Percentiles rank a stretch among this genome's conserved stretches.
phyloP scores from a whole-genome alignment of 2,797 vertebrate species.

The Gymnodraco acuticeps region DNA sequence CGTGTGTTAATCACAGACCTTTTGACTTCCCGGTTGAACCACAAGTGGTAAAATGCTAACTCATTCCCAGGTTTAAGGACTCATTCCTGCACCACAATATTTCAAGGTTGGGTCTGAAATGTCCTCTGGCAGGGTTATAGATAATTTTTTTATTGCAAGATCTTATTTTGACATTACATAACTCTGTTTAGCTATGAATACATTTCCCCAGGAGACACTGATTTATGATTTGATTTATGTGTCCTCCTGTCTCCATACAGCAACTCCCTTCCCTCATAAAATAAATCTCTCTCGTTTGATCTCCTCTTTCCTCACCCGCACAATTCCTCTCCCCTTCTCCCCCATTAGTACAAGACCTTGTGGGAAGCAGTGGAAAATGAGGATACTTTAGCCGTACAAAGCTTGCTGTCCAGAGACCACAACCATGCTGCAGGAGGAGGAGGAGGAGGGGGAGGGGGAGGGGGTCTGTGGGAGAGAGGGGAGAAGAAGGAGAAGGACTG shows the following conservation, averaged over 20 bases:
- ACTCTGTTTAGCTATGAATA: conserved; percentile 32
- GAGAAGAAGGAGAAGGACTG: conserved; percentile 75
- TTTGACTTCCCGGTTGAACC: no score
- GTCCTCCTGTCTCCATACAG: conserved; percentile 11
- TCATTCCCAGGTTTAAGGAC: no score
- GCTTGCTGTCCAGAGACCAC: conserved; percentile 78
- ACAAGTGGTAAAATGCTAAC: no score
- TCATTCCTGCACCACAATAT: no score
- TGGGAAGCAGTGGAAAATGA: conserved; percentile 88
- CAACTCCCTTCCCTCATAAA: conserved; percentile 17
- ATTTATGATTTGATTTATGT: conserved; percentile 57
- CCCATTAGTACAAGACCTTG: conserved; percentile 80
- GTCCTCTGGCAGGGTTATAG: background rate
- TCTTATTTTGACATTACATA: conserved; percentile 28
- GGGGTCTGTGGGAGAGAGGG: conserved; percentile 72
- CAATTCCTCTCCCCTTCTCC: conserved; percentile 19
- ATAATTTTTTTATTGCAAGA: conserved; percentile 5
- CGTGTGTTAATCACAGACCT: no score
- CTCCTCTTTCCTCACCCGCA: conserved; percentile 5
- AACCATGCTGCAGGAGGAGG: conserved; percentile 30
- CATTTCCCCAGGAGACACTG: conserved; percentile 38
- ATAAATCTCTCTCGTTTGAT: conserved; percentile 33
- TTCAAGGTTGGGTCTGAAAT: background rate
- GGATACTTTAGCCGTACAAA: conserved; percentile 84
- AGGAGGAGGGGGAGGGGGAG: conserved; percentile 53